Evolutionary conservation across 2,888 invertebrate species (phyloP), one percentile per base, ranked within the genome.

Genomic region (Tolmerus cingulatus): DNA sequence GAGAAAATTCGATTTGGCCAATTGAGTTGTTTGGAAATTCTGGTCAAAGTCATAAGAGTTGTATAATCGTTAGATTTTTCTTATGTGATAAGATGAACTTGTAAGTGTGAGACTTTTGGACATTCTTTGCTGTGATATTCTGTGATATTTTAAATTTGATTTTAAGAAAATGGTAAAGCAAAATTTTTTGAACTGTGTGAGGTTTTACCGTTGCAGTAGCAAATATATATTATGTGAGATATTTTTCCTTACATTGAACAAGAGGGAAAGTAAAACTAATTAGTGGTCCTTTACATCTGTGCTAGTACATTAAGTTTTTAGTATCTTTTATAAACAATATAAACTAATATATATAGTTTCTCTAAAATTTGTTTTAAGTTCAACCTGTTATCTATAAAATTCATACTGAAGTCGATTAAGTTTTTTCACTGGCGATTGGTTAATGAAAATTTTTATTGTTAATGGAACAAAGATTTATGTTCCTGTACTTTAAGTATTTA

Each of bases 111-210:
- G 23, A 81, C 27, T 76, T 76, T 51, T 81, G 74, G 30, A 14
- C n/a, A 74, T 66, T 27, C 16, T 57, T 84, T 66, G 57, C 37
- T 84, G 84, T 84, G 81, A 81, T 81, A 51, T 51, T 40, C 27
- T 81, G 81, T 81, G 81, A 81, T 81, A 46, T 30, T 55, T 81
- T 81, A 43, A n/a, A 37, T 37, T 76, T 9, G 16, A 34, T 76
- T 76, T 40, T 37, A 37, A 76, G 40, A 76, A 76, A 76, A 76
- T 23, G 40, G 40, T 76, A 66, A 66, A 23, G 66, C 66, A 66
- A 19, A 27, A 66, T 66, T 66, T 40, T 55, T 66, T 66, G 4
- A 66, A 27, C 19, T 19, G 19, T 57, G 57, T 66, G 23, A 66
- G 27, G 27, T 66, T 19, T 66, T 66, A 66, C 66, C 66, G 27